phyloP scores from a whole-genome alignment of 2,113 vertebrate species.

The Urocolius indicus region DNA sequence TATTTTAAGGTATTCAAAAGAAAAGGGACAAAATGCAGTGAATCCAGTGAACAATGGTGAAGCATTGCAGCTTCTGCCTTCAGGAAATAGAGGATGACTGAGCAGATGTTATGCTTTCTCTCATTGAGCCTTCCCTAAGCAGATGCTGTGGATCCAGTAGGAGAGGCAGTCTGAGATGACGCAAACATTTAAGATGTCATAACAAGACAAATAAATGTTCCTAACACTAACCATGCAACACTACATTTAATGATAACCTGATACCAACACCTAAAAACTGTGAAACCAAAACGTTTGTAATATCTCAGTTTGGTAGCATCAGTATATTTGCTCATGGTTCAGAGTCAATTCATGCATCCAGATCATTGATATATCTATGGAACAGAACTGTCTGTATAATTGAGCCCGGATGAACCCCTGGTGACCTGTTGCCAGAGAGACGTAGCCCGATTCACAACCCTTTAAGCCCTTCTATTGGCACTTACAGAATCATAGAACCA shows the following conservation, averaged over 20 bases:
- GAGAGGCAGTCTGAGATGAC: background rate
- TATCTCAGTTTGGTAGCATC: accelerated
- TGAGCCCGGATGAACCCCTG: background rate
- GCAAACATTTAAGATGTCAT: background rate
- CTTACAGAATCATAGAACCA: too few relatives aligned
- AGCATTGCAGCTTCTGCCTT: background rate
- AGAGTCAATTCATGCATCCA: too few relatives aligned
- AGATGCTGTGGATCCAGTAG: background rate
- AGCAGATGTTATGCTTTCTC: background rate
- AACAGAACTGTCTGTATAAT: too few relatives aligned
- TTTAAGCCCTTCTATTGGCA: too few relatives aligned
- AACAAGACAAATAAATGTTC: background rate
- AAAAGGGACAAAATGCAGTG: background rate
- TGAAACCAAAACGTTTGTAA: background rate
- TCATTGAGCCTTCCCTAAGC: background rate
- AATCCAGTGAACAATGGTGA: background rate
- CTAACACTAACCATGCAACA: background rate
- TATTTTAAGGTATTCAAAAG: background rate
- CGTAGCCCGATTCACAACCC: too few relatives aligned
- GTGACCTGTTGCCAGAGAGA: accelerated
- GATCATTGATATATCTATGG: too few relatives aligned
- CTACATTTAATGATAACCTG: background rate
- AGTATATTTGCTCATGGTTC: too few relatives aligned
- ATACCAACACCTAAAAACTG: background rate
- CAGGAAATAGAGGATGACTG: background rate